phyloP scores from a whole-genome alignment of 2,113 vertebrate species.

The Meleagris gallopavo region DNA sequence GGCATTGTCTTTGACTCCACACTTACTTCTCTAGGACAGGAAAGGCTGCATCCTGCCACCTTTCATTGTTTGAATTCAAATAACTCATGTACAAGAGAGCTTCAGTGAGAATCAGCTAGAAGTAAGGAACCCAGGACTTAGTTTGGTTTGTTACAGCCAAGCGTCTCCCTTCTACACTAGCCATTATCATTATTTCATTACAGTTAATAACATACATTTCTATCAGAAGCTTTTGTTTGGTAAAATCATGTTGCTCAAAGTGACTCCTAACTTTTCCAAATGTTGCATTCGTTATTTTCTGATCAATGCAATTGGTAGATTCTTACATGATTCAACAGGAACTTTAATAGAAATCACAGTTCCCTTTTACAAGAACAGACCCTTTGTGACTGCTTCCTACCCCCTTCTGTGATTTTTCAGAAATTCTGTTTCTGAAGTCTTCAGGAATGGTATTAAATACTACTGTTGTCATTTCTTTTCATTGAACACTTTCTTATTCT shows the following conservation, averaged over 20 bases:
- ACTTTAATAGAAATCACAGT: conserved; percentile 14
- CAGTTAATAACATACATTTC: conserved; percentile 12
- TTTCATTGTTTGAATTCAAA: not conserved
- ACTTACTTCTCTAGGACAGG: conserved; percentile 16
- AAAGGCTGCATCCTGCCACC: not conserved
- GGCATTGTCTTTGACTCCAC: not conserved
- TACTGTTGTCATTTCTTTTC: conserved; percentile 43
- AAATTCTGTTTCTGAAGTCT: conserved; percentile 41
- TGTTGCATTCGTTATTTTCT: conserved; percentile 42
- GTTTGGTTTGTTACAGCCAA: not conserved
- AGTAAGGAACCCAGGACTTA: not conserved
- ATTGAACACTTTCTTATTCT: conserved; percentile 10
- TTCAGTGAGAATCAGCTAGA: not conserved
- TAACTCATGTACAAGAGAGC: not conserved
- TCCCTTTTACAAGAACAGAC: not conserved
- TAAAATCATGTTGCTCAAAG: conserved; percentile 35
- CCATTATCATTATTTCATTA: not conserved
- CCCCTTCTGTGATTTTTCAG: conserved; percentile 1
- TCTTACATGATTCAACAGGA: conserved; percentile 19
- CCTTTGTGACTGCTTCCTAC: conserved; percentile 33
- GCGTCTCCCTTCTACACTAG: not conserved
- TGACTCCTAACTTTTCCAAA: conserved; percentile 38
- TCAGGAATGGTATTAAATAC: conserved; percentile 11
- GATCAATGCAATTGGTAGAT: conserved; percentile 60
- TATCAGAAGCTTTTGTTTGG: not conserved